Evolutionary conservation across 1,140 invertebrate species (phyloP), one percentile per base, ranked within the genome.

Genomic region (Lucilia sericata): DNA sequence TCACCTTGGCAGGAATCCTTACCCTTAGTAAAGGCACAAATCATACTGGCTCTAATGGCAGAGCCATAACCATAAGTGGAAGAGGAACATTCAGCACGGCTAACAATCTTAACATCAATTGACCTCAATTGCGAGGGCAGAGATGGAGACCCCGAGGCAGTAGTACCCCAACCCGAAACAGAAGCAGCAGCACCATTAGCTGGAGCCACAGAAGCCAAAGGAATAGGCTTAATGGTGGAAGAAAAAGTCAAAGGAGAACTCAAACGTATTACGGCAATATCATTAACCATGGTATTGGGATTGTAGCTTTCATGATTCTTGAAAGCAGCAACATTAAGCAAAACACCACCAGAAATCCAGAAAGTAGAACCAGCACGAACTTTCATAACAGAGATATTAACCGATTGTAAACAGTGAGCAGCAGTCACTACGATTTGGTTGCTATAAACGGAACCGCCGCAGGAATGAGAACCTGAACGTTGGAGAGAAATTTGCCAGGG

Each of bases 381-480:
- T 47, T 87, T 85, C 17, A 90, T 21, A 7, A 84, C 86, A 81
- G 74, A 85, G 2, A 86, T 85, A 30, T 83, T 85, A n/a, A 42
- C 51, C 87, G 89, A 86, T 42, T 90, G 86, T n/a, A 94, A 88
- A 84, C 94, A 94, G 86, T 94, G 93, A 0, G 92, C 93, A 3
- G 93, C 93, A 0, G 93, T 94, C 7, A 94, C 84, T 14, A 94
- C 91, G 5, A 93, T 92, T 5, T 91, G 88, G 13, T 91, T 88
- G 14, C 91, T 92, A 74, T 93, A 92, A 8, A 94, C 88, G 0
- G 92, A 92, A 0, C 93, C 93, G 0, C 93, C 93, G 86, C 93
- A 94, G 70, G 93, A 93, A 87, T 94, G 93, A 49, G 88, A 88
- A 0, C 91, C 91, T 0, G 88, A 90, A 74, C 88, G 90, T 84